Percentiles rank a stretch among this genome's conserved stretches.
These are phyloP conservation scores for Cyphomyrmex costatus DNA, from an alignment of 1,140 invertebrate species.

Conservation along the genomic window DNA sequence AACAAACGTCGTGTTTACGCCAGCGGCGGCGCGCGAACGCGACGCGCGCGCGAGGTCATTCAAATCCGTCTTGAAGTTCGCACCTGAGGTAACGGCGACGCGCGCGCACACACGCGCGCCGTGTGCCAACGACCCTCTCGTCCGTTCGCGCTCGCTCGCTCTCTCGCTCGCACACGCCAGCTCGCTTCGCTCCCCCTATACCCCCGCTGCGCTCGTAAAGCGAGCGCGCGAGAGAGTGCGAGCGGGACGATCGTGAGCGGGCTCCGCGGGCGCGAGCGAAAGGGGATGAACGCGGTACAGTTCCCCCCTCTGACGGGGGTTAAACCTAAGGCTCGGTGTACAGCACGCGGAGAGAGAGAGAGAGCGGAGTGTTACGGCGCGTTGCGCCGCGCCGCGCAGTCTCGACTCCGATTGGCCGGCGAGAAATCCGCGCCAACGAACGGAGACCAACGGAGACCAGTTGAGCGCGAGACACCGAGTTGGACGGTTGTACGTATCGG, in stretches of 20 bases:
- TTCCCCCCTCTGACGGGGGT: slow-evolving; percentile 62
- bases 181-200: not conserved
- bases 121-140: slow-evolving; percentile 53
- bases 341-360: slow-evolving; percentile 62
- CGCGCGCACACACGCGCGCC: slow-evolving; percentile 27
- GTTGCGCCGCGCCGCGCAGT: slow-evolving; percentile 80
- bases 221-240: slow-evolving; percentile 21
- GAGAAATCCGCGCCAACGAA: slow-evolving; percentile 81
- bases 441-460: slow-evolving; percentile 78
- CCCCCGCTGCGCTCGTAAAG: not conserved
- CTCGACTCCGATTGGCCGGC: slow-evolving; percentile 79
- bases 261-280: slow-evolving; percentile 13
- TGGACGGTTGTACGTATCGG: slow-evolving; percentile 78
- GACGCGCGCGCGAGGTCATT: slow-evolving; percentile 31
- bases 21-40: slow-evolving; percentile 24
- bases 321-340: slow-evolving; percentile 74
- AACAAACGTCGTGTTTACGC: slow-evolving; percentile 57
- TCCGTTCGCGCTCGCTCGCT: not conserved
- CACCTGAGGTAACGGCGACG: slow-evolving; percentile 60
- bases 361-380: slow-evolving; percentile 68
- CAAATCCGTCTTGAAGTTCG: slow-evolving; percentile 64
- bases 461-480: slow-evolving; percentile 85
- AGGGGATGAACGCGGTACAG: slow-evolving; percentile 15
- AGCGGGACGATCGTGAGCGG: slow-evolving; percentile 34
- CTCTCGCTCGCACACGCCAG: not conserved